Base-by-base conservation (phyloP, 1,140 invertebrate genomes). In the Drosophila simulans region DNA sequence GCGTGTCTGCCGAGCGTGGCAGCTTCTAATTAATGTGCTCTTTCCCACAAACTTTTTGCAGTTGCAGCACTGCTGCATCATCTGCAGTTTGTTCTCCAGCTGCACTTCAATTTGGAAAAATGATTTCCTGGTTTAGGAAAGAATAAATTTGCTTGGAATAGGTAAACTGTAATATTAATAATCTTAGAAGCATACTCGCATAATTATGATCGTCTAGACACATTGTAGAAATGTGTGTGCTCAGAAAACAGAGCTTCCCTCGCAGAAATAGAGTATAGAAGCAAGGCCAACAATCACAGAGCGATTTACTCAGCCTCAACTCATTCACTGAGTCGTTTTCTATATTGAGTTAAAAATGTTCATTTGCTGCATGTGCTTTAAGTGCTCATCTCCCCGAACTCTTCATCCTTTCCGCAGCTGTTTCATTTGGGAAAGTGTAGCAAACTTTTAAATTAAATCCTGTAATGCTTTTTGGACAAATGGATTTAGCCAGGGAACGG, bases 21-120 rank as follows among this genome's bases (percentile, higher is more conserved):
- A 89, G 77, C 84, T 89, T 89, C 84, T 89, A 89, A 89, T 89
- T 89, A 89, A 83, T 84, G 84, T 80, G 70, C 77, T 60, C 46
- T 39, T 55, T 53, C 25, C 58, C 27, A n/a, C 46, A 69, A 88
- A 88, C 46, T 72, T 83, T 77, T 57, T 22, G 12, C 51, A 51
- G 63, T 35, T 71, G 45, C 37, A 75, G 37, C 20, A 65, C 54
- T 52, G 22, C 12, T 39, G 42, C 42, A 58, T n/a, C 52, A 66
- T 45, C 54, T n/a, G 10, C 48, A 69, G 34, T 42, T 42, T 20
- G 42, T 27, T 43, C 31, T 34, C 22, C 15, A 60, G 55, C 42
- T 48, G 57, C 58, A 62, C 51, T 52, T 73, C 39, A 66, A 77
- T 40, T 72, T 59, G 46, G 55, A 78, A 73, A 83, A 71, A 65